Conservation (phyloP, 2,888 invertebrate species). For the Habrosyne pyritoides region DNA sequence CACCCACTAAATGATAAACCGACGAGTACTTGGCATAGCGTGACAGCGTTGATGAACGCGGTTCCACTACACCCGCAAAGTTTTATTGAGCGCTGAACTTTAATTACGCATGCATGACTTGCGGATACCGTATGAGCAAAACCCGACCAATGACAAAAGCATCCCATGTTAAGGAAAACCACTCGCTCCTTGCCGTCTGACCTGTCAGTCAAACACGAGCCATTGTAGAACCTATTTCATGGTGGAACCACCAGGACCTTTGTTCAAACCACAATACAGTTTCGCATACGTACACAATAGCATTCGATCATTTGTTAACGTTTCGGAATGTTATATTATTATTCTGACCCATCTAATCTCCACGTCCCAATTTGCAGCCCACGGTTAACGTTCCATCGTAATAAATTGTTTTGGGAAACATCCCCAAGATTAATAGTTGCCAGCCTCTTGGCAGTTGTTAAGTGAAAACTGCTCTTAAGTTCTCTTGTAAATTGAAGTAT, state of each 20-base stretch:
- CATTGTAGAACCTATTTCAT: slow-evolving; percentile 19
- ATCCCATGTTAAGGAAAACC: slow-evolving; percentile 3
- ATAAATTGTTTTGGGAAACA: slow-evolving; percentile 77
- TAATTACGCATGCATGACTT: slow-evolving; percentile 68
- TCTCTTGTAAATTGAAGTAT: slow-evolving; percentile 52
- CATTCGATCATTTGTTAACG: slow-evolving; percentile 56
- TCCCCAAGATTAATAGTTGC: slow-evolving; percentile 75
- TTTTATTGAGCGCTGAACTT: slow-evolving; percentile 50
- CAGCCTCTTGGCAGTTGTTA: slow-evolving; percentile 62
- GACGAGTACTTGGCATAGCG: slow-evolving; percentile 12
- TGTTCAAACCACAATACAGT: slow-evolving; percentile 36
- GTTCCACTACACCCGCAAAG: slow-evolving; percentile 25
- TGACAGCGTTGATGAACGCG: slow-evolving; percentile 25
- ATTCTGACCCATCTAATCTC: slow-evolving; percentile 62
- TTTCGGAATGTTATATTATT: slow-evolving; percentile 46
- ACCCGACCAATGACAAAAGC: slow-evolving; percentile 4
- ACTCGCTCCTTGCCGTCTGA: background rate
- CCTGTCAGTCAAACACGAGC: slow-evolving; percentile 33
- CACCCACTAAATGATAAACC: slow-evolving; percentile 3
- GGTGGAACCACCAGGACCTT: slow-evolving; percentile 20
- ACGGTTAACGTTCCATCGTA: slow-evolving; percentile 58
- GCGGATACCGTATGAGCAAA: slow-evolving; percentile 22
- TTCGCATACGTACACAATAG: slow-evolving; percentile 31
- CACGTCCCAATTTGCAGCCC: slow-evolving; percentile 62
- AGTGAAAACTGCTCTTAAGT: slow-evolving; percentile 63